A percentile compares a stretch with the other conserved stretches of the same genome.
phyloP scores from a whole-genome alignment of 2,888 invertebrate species.

The Chromoteleia sp. region DNA sequence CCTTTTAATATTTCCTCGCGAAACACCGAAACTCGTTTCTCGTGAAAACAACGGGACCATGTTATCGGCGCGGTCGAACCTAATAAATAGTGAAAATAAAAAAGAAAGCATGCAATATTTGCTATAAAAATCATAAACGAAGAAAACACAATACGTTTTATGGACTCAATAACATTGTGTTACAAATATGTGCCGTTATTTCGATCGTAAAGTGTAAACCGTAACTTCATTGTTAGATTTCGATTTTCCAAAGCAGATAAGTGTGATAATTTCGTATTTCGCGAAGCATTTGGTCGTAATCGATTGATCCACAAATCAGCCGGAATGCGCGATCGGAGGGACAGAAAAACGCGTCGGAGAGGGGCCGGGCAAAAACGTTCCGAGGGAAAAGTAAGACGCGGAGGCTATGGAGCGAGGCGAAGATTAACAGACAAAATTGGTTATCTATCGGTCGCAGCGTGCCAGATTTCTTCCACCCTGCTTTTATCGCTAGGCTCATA shows the following conservation, averaged over 20 bases:
- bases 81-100: constrained; percentile 42
- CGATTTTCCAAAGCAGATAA: constrained; percentile 59
- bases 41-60: constrained; percentile 28
- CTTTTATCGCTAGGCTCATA: constrained; percentile 73
- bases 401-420: constrained; percentile 55
- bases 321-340: constrained; percentile 29
- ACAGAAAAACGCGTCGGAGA: constrained; percentile 16
- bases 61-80: constrained; percentile 13
- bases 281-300: constrained; percentile 41
- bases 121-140: constrained; percentile 55
- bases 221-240: constrained; percentile 58
- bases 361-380: constrained; percentile 16
- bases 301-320: constrained; percentile 62
- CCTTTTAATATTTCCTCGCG: constrained; percentile 17
- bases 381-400: constrained; percentile 55
- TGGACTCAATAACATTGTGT: constrained; percentile 57
- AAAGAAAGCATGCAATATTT: constrained; percentile 20
- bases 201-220: constrained; percentile 54
- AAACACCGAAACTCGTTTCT: background rate
- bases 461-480: constrained; percentile 68
- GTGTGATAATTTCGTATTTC: constrained; percentile 61
- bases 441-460: constrained; percentile 73
- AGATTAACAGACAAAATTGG: constrained; percentile 73
- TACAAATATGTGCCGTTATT: constrained; percentile 50
- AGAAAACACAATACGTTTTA: constrained; percentile 57